Percentiles rank a stretch among this genome's conserved stretches.
Evolutionary conservation across 2,797 vertebrate genomes (phyloP).

Genomic region (Fistularia tabacaria): DNA sequence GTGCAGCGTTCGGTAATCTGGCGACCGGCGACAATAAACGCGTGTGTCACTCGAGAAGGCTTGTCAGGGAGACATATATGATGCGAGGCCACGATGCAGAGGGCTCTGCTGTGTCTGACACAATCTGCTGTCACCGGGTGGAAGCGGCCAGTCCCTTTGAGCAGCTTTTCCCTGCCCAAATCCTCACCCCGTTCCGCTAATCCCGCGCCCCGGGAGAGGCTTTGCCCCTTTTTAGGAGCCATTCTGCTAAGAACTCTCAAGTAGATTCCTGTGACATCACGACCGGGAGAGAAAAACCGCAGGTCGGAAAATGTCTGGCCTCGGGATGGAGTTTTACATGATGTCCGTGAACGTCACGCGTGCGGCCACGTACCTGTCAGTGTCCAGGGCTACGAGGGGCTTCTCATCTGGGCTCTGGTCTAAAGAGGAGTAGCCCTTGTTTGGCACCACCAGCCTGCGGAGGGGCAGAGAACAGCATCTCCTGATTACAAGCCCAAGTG

Average conservation of each 20-base stretch:
- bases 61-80: not conserved
- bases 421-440: slow-evolving; percentile 97
- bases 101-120: slow-evolving; percentile 3
- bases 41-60: slow-evolving; percentile 1
- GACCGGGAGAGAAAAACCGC: slow-evolving; percentile 21
- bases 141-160: slow-evolving; percentile 38
- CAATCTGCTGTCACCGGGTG: slow-evolving; percentile 33
- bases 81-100: too few relatives aligned
- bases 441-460: slow-evolving; percentile 91
- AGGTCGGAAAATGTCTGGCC: not conserved
- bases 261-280: slow-evolving; percentile 34
- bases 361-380: slow-evolving; percentile 83
- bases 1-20: too few relatives aligned
- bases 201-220: slow-evolving; percentile 49
- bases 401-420: slow-evolving; percentile 99
- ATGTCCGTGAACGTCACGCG: too few relatives aligned
- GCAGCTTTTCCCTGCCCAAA: slow-evolving; percentile 55
- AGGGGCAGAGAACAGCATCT: slow-evolving; percentile 11
- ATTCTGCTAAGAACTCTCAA: slow-evolving; percentile 49
- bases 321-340: not conserved
- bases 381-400: slow-evolving; percentile 95
- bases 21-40: too few relatives aligned
- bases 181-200: slow-evolving; percentile 58
- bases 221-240: slow-evolving; percentile 53
- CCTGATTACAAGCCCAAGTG: not conserved